Conservation (phyloP, 1,140 invertebrate species). For the Vanessa atalanta region DNA sequence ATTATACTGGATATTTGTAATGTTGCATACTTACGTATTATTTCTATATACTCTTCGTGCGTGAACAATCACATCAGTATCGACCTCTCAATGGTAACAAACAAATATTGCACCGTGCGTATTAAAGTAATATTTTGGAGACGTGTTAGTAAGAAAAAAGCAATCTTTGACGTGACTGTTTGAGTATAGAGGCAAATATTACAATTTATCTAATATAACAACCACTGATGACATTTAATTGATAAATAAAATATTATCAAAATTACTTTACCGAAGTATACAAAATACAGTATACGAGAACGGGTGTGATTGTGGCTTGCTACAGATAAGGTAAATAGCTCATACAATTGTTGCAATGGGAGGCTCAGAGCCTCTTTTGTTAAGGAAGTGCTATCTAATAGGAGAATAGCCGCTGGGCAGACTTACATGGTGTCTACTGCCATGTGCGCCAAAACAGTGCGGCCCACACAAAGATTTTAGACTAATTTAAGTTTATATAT, state of each 20-base stretch:
- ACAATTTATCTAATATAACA: too few species aligned
- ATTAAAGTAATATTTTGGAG: too few species aligned
- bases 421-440: slow-evolving; percentile 75
- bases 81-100: too few species aligned
- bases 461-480: slow-evolving; percentile 31
- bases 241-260: slow-evolving; percentile 53
- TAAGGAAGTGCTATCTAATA: slow-evolving; percentile 73
- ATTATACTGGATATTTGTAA: too few species aligned
- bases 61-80: too few species aligned
- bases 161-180: too few species aligned
- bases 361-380: slow-evolving; percentile 71
- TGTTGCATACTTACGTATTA: too few species aligned
- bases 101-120: too few species aligned
- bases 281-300: slow-evolving; percentile 36
- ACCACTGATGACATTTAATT: not conserved
- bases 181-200: too few species aligned
- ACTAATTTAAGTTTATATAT: slow-evolving; percentile 61
- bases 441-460: slow-evolving; percentile 49
- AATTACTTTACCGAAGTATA: slow-evolving; percentile 36
- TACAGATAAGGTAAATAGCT: slow-evolving; percentile 80
- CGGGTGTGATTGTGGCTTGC: slow-evolving; percentile 67
- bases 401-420: slow-evolving; percentile 62
- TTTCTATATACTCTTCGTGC: too few species aligned
- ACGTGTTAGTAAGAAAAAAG: too few species aligned
- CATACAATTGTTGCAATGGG: slow-evolving; percentile 77